Evolutionary conservation across 2,888 invertebrate species (phyloP).

Genomic region (Epistrophe eligans): DNA sequence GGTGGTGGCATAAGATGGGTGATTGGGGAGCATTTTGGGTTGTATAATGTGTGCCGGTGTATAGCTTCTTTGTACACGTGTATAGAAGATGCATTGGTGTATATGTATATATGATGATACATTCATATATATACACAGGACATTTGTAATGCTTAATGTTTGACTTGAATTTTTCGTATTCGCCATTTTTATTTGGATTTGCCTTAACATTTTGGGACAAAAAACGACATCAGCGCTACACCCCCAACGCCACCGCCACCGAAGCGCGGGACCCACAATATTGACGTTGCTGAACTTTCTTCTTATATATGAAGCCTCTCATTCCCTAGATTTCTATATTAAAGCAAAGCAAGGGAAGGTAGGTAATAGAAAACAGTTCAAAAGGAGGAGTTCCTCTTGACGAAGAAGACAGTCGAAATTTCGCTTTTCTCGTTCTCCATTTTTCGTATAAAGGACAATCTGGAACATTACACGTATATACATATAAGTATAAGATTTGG

Average conservation of each 20-base stretch:
- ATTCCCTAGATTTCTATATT: background rate
- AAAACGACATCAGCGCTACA: conserved; percentile 23
- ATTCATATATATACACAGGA: conserved; percentile 34
- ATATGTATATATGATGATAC: background rate
- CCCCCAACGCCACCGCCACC: background rate
- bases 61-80: conserved; percentile 35
- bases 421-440: conserved; percentile 14
- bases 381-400: conserved; percentile 54
- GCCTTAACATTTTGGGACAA: conserved; percentile 32
- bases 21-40: conserved; percentile 53
- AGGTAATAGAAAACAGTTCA: background rate
- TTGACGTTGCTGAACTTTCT: conserved; percentile 66
- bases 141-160: conserved; percentile 74
- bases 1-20: conserved; percentile 26
- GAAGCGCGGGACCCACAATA: conserved; percentile 46
- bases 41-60: conserved; percentile 55
- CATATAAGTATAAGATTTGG: conserved; percentile 20
- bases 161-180: conserved; percentile 61
- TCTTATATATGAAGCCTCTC: conserved; percentile 6
- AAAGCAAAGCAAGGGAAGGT: background rate
- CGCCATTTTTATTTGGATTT: conserved; percentile 74
- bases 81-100: conserved; percentile 47
- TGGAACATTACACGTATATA: conserved; percentile 54
- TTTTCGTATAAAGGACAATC: conserved; percentile 30
- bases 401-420: conserved; percentile 63